Evolutionary conservation across 2,113 vertebrate species (phyloP).

Genomic region (Myocastor coypus): DNA sequence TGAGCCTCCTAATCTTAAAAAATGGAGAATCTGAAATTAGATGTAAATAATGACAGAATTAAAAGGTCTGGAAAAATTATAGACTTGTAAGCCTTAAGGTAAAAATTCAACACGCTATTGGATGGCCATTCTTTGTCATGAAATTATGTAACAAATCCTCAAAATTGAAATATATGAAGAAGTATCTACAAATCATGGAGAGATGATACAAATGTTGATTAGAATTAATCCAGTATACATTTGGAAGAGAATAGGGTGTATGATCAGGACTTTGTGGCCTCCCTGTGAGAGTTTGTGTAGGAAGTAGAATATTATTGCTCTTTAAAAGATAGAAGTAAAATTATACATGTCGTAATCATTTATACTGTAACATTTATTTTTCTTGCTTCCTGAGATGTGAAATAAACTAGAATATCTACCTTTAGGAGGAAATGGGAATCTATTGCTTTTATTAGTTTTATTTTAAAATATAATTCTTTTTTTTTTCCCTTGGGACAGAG

Average conservation of each 20-base stretch:
- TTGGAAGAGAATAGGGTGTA: background rate
- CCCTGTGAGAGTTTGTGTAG: background rate
- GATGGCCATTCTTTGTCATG: background rate
- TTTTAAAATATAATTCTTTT: background rate
- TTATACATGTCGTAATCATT: background rate
- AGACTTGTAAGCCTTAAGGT: background rate
- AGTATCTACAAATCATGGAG: background rate
- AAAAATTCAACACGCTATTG: background rate
- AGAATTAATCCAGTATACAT: background rate
- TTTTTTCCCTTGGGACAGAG: background rate
- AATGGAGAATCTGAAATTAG: background rate
- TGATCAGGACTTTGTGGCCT: background rate
- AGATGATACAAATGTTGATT: constrained; percentile 24
- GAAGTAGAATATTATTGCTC: background rate
- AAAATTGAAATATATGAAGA: background rate
- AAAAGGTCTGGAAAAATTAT: background rate
- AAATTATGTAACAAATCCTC: background rate
- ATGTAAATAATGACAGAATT: background rate
- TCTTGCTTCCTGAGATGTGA: background rate
- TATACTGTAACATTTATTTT: background rate
- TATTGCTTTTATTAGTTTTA: background rate
- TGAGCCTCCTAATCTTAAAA: background rate
- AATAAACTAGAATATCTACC: background rate
- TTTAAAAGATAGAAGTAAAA: constrained; percentile 23
- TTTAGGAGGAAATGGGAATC: background rate